Base-by-base conservation (phyloP, 1,140 invertebrate species). In the Macrobrachium rosenbergii region DNA sequence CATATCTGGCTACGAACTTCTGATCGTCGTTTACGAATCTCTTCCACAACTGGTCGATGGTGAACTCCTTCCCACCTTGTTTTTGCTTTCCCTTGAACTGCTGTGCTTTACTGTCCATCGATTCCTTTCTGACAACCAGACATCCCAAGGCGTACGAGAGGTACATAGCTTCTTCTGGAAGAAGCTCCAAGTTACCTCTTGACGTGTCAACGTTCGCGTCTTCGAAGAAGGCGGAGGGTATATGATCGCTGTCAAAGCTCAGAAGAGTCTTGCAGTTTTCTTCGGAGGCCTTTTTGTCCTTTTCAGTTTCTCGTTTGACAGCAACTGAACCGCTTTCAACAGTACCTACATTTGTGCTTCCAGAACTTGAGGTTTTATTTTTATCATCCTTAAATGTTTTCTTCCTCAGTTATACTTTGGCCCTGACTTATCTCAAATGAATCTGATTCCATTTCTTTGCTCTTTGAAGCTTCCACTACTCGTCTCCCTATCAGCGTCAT, bases 1-100 rank as follows among this genome's bases (percentile, higher is more conserved):
- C 93, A 92, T 98, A 96, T 90, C 94, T 94, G 60, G 93, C 92
- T n/a, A 95, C 67, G 93, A 98, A 98, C 90, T 93, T 91, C 72
- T 92, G 90, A 90, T 96, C 93, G 45, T 91, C 91, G 72, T 93
- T 90, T 88, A 92, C 93, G 92, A 96, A 96, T 87, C 93, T 90
- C 62, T 92, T 90, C 96, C 95, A 96, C 90, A 95, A 91, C 79
- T 93, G 91, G 75, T 93, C 90, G 73, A 95, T 93, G 86, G 91
- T 93, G 63, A 97, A 90, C 59, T 92, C 69, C 60, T 93, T 93
- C 77, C 93, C 8, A 6, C 28, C 21, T 16, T 80, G 21, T 14
- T 17, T 64, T 7, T 52, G 11, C 58, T 77, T 52, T 77, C 60
- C 14, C 14, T 80, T 45, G 78, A 19, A n/a, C 17, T 43, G 16